phyloP scores from a whole-genome alignment of 2,113 vertebrate genomes.

The Trachemys scripta region DNA sequence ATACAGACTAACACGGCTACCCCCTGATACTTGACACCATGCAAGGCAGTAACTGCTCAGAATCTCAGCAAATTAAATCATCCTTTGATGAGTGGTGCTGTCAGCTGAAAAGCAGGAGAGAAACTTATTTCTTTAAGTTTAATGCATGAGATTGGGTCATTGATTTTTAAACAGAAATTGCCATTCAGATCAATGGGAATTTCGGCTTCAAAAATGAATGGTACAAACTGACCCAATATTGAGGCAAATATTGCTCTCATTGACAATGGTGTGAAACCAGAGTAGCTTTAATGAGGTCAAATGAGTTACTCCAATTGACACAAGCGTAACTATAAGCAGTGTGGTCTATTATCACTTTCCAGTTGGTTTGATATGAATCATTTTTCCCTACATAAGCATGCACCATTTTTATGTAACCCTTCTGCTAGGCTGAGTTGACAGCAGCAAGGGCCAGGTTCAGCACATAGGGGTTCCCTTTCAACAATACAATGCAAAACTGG shows the following conservation, averaged over 20 bases:
- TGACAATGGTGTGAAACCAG: background rate
- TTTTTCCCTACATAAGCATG: background rate
- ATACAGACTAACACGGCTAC: no score
- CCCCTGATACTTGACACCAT: no score
- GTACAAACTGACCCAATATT: background rate
- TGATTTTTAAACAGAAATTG: background rate
- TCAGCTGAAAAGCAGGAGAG: background rate
- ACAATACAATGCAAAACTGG: no score
- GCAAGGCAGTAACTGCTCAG: background rate
- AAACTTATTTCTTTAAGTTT: constrained; percentile 33
- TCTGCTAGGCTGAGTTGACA: no score
- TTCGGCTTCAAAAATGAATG: background rate
- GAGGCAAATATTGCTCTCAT: background rate
- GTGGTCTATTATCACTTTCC: background rate
- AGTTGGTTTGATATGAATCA: background rate
- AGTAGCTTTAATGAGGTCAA: background rate
- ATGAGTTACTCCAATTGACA: background rate
- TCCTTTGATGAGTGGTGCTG: background rate
- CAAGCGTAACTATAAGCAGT: background rate
- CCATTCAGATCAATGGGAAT: constrained; percentile 1
- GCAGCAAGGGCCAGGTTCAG: no score
- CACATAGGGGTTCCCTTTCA: no score
- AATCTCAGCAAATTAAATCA: constrained; percentile 17
- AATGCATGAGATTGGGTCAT: background rate
- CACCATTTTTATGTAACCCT: background rate